Base-by-base conservation (phyloP, 2,113 vertebrate genomes). In the Misgurnus anguillicaudatus region DNA sequence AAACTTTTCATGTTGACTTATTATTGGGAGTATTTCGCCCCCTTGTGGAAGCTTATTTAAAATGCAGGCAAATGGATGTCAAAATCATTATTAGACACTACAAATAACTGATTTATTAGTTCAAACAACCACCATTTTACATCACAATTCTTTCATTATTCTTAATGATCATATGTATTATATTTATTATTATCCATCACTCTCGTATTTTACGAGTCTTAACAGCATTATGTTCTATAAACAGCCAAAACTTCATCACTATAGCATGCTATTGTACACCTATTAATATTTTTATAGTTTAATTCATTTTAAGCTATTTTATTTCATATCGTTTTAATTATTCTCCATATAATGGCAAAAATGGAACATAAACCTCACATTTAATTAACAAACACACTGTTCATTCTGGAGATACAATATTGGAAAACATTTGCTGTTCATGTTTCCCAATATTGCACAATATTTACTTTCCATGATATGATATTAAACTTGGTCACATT, bases 261-360 rank as follows among this genome's bases (percentile, higher is more conserved):
- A 71, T 42, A 4, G 13, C 42, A 77, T 77, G 42, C 24, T 65
- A 21, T 70, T 19, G 10, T 58, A 80, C 72, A 66, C 75, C 19
- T 70, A 21, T 36, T 65, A 42, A 17, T 47, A n/a, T 48, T 57
- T 63, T 19, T 9, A 0, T 11, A n/a, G 61, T 71, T 66, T 19
- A 11, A 19, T 36, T 38, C 14, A 58, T 70, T 62, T 38, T 19
- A 60, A 42, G 45, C 21, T 0, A n/a, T 9, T 17, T 55, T 21
- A 17, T 66, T 55, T 42, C 17, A 2, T 38, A 19, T 47, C 62
- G 38, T 38, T 17, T 21, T 42, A 14, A 55, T 19, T 39, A 31
- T n/a, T 57, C 17, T 9, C 51, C 31, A 55, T 55, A 19, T 55
- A 9, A 39, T 39, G 51, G 31, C 51, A 57, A 5, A 70, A 39